Base-by-base conservation (phyloP, 1,140 invertebrate species). In the Aradophagus sp. region DNA sequence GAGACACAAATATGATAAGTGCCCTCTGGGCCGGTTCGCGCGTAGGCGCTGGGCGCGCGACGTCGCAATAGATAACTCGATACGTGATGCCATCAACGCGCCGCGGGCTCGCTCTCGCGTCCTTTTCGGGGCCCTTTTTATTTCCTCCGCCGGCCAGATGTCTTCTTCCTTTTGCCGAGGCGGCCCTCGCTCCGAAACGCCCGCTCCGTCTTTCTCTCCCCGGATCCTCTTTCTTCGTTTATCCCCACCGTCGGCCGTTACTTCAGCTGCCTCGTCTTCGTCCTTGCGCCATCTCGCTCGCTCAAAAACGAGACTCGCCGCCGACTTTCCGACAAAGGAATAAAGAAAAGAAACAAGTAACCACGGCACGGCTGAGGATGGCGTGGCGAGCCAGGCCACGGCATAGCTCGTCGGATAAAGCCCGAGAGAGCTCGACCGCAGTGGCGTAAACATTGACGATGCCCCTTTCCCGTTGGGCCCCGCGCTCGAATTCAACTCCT, bases 301-400 rank as follows among this genome's bases (percentile, higher is more conserved):
- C 67, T 80, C 76, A 82, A 84, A 82, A 81, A 77, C 80, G 79
- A 84, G 80, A 81, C 80, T 81, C 78, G 82, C 78, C 79, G 81
- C 82, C 81, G 80, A 84, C 82, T 84, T 84, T 83, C 82, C 82
- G 82, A 84, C 82, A 84, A 84, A 84, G 82, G 82, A 82, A 84
- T 82, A 82, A 84, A 84, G 82, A 84, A 84, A 84, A 84, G 82
- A 83, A 84, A 84, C 82, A 81, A 83, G 81, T 83, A 83, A 80
- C 80, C 77, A 80, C 63, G 80, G 75, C 80, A 76, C 73, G 74
- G 80, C 67, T 74, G 74, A 80, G 80, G 80, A 83, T 82, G 79
- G 80, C 79, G 81, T 76, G 79, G 77, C 74, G 52, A 65, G 50
- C 72, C 76, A 74, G 53, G 72, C 59, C 74, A 76, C 56, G 71